Evolutionary conservation across 2,113 vertebrate genomes (phyloP), one percentile per base, ranked within the genome.

Genomic region (Poeciliopsis prolifica): DNA sequence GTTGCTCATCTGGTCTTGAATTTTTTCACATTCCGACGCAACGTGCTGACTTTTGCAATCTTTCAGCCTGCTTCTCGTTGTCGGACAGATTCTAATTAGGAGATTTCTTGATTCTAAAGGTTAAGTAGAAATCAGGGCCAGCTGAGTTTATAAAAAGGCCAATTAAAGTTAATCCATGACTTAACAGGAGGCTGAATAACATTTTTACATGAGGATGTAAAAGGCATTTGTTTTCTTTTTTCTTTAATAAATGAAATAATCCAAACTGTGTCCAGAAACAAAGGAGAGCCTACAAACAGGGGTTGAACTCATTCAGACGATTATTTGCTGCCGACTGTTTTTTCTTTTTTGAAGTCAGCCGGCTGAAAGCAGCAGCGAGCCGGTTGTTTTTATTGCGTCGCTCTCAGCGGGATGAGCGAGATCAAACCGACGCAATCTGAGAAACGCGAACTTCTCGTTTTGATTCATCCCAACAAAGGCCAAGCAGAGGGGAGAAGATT

Each of bases 391-490:
- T 10, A 75, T 77, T 86, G 78, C 83, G 37, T 51, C 4, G 65
- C 72, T 82, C 85, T 35, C 91, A 88, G 91, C 84, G 60, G 89
- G 91, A 78, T 69, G 77, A 51, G 30, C 61, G 40, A 85, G 88
- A 91, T 94, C 92, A 93, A 91, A 94, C 77, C 70, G 80, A 86
- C 29, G 79, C 83, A 91, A 90, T 91, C 90, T 84, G 69, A 90
- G 83, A 94, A 91, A 93, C 91, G 92, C 90, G 91, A 94, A 70
- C 86, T 86, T 62, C 79, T 74, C 71, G 77, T 90, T 89, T 88
- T 75, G 62, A 86, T 82, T 72, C 77, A 44, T 75, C 67, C 66
- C 85, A 86, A 81, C 87, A 87, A 89, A 85, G 80, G 64, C 90
- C 87, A 86, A 89, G 75, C 86, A 79, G 74, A 81, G 69, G 76